A percentile compares a stretch with the other conserved stretches of the same genome.
These are phyloP conservation scores for Tenebrosternarchus preto DNA, from an alignment of 2,113 vertebrate species.

Conservation along the genomic window DNA sequence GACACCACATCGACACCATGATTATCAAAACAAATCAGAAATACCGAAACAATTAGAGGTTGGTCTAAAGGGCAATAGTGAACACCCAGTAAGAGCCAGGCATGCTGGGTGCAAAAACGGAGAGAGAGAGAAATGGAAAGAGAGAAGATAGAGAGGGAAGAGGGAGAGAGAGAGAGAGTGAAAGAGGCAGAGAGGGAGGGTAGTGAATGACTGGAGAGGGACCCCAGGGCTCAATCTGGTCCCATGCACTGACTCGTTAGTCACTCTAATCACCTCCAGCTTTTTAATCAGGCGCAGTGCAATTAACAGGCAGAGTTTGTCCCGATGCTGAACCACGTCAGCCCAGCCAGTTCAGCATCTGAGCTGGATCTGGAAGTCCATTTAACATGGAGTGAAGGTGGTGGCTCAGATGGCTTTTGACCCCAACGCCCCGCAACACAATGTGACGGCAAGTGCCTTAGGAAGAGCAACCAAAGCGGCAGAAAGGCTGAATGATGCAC, in stretches of 20 bases:
- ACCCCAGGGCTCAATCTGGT: slow-evolving; percentile 19
- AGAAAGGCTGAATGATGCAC: neutral
- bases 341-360: neutral
- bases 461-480: neutral
- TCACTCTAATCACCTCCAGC: slow-evolving; percentile 57
- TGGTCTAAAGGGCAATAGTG: slow-evolving; percentile 9
- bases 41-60: slow-evolving; percentile 40
- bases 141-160: neutral
- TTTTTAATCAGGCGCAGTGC: slow-evolving; percentile 62
- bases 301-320: slow-evolving; percentile 57
- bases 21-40: slow-evolving; percentile 52
- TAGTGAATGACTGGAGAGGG: neutral
- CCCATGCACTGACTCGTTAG: slow-evolving; percentile 35
- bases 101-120: too few species aligned
- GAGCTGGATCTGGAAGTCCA: neutral
- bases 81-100: neutral
- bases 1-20: slow-evolving; percentile 5
- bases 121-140: too few species aligned
- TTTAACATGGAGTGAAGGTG: neutral
- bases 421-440: neutral
- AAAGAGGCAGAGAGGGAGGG: slow-evolving; percentile 11
- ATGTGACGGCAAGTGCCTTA: neutral
- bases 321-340: slow-evolving; percentile 51
- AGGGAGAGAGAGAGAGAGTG: neutral
- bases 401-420: neutral